Conservation (phyloP, 2,888 invertebrate species). For the Thereva unica region DNA sequence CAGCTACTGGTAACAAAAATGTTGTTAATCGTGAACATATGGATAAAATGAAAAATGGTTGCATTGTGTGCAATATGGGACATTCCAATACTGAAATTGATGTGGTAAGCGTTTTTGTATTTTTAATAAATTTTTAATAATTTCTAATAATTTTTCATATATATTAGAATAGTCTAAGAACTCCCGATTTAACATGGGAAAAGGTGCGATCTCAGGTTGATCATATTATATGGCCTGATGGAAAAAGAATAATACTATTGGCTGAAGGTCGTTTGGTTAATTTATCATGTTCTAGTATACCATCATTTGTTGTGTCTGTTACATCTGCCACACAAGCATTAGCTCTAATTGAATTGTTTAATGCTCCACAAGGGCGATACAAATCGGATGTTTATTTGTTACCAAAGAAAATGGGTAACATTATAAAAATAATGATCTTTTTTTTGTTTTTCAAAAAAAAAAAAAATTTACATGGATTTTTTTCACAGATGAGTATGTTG, state of each 20-base stretch:
- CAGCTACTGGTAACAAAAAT: conserved; percentile 97
- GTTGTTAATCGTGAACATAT: conserved; percentile 93
- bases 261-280: conserved; percentile 96
- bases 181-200: conserved; percentile 96
- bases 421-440: conserved; percentile 14
- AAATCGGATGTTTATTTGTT: conserved; percentile 96
- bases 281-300: conserved; percentile 94
- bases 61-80: conserved; percentile 96
- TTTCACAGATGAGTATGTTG: conserved; percentile 91
- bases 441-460: conserved; percentile 19
- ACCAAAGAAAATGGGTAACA: conserved; percentile 95
- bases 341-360: conserved; percentile 94
- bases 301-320: conserved; percentile 97
- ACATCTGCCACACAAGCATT: conserved; percentile 96
- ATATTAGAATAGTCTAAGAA: conserved; percentile 79
- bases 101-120: conserved; percentile 65
- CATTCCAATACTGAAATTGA: conserved; percentile 97
- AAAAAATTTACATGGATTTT: not conserved
- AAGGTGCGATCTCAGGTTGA: conserved; percentile 96
- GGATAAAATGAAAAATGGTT: conserved; percentile 96
- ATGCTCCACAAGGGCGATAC: conserved; percentile 92
- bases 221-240: conserved; percentile 98
- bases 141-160: conserved; percentile 29
- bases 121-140: not conserved
- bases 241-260: conserved; percentile 88